These are phyloP conservation scores for Zygogramma bicolorata DNA, from an alignment of 2,888 invertebrate genomes.

Conservation along the genomic window DNA sequence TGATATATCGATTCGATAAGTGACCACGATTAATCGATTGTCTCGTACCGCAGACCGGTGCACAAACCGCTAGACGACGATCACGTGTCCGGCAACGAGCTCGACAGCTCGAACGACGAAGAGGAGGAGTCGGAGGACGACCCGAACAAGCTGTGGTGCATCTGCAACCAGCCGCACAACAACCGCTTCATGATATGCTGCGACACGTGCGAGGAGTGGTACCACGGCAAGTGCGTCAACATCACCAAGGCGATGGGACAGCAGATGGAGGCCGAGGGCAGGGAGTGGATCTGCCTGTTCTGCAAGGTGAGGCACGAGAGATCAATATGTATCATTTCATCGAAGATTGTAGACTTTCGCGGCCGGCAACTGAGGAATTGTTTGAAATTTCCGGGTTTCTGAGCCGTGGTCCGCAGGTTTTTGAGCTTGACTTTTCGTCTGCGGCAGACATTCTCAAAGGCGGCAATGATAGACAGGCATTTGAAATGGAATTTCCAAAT, in stretches of 20 bases:
- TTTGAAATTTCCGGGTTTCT: no score
- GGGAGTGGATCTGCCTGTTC: slow-evolving; percentile 91
- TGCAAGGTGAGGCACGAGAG: slow-evolving; percentile 77
- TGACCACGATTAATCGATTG: no score
- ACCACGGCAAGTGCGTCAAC: slow-evolving; percentile 96
- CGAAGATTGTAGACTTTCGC: no score
- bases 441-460: no score
- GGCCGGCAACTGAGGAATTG: no score
- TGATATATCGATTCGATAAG: no score
- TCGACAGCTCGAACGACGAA: slow-evolving; percentile 65
- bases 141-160: slow-evolving; percentile 94
- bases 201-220: slow-evolving; percentile 96
- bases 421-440: no score
- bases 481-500: no score
- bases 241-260: slow-evolving; percentile 92
- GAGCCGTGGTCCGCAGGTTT: no score
- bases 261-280: slow-evolving; percentile 90
- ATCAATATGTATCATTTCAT: no score
- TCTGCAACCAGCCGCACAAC: slow-evolving; percentile 94
- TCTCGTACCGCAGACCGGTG: no score
- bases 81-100: slow-evolving; percentile 64
- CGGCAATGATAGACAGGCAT: no score
- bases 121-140: slow-evolving; percentile 90
- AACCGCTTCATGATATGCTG: slow-evolving; percentile 98
- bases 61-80: slow-evolving; percentile 63